phyloP scores from a whole-genome alignment of 1,140 invertebrate species.

The Drosophila lowei region DNA sequence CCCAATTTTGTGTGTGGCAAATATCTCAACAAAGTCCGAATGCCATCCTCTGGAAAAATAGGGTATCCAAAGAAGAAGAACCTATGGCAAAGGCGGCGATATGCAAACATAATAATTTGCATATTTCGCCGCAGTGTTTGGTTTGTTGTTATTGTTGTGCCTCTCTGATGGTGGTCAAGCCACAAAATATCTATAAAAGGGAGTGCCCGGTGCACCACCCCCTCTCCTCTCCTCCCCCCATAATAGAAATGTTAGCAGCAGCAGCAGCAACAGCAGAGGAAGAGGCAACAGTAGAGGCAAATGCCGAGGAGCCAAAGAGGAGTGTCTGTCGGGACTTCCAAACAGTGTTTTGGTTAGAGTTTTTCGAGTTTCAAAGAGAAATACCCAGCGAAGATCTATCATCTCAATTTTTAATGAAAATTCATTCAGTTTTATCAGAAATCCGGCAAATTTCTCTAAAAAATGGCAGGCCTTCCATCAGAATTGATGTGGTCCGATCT shows the following conservation, averaged over 20 bases:
- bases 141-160: conserved; percentile 5
- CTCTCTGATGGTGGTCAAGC: conserved; percentile 54
- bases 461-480: too few relatives aligned
- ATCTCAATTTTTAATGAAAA: too few relatives aligned
- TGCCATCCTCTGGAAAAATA: neutral
- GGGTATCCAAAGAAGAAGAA: neutral
- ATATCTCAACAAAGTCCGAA: too few relatives aligned
- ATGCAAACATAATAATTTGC: conserved; percentile 65
- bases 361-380: too few relatives aligned
- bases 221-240: neutral
- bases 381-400: too few relatives aligned
- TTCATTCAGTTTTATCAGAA: too few relatives aligned
- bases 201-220: conserved; percentile 31
- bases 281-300: conserved; percentile 9
- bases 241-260: conserved; percentile 61
- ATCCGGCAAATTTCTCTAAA: too few relatives aligned
- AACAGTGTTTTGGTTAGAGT: too few relatives aligned
- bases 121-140: conserved; percentile 54
- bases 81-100: conserved; percentile 21
- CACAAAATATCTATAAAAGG: conserved; percentile 44
- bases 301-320: conserved; percentile 4
- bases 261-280: neutral
- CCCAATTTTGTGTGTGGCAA: too few relatives aligned
- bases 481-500: too few relatives aligned
- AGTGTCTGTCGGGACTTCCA: too few relatives aligned